A percentile compares a stretch with the other conserved stretches of the same genome.
Evolutionary conservation across 2,888 invertebrate genomes (phyloP).

Genomic region (Mythimna lalbum): DNA sequence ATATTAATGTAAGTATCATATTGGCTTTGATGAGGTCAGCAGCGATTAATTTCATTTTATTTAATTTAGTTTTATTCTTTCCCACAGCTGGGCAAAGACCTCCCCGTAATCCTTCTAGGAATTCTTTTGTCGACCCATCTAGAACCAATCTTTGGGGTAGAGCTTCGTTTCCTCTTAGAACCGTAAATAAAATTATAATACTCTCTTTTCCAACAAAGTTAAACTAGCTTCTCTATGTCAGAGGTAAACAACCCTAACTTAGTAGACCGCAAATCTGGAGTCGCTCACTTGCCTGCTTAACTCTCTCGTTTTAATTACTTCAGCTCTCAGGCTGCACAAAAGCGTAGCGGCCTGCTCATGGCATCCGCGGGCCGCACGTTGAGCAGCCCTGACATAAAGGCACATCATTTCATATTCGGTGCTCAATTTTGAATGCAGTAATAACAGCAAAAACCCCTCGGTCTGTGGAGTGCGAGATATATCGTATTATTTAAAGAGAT

Average conservation of each 20-base stretch:
- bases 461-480: constrained; percentile 52
- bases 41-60: no score
- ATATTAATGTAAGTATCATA: no score
- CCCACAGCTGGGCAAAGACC: no score
- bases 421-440: constrained; percentile 58
- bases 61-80: no score
- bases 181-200: not conserved
- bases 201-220: not conserved
- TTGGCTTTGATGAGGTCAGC: no score
- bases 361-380: constrained; percentile 10
- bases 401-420: constrained; percentile 56
- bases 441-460: constrained; percentile 49
- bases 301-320: constrained; percentile 31
- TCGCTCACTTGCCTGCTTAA: constrained; percentile 11
- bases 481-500: constrained; percentile 62
- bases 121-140: no score
- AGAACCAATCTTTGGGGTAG: no score
- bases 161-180: no score
- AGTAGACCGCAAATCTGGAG: constrained; percentile 2
- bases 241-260: constrained; percentile 4
- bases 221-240: not conserved
- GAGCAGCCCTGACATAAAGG: constrained; percentile 26
- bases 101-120: no score
- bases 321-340: constrained; percentile 10
- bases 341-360: constrained; percentile 4